phyloP scores from a whole-genome alignment of 2,888 invertebrate species.

The Pemphredon lugubris region DNA sequence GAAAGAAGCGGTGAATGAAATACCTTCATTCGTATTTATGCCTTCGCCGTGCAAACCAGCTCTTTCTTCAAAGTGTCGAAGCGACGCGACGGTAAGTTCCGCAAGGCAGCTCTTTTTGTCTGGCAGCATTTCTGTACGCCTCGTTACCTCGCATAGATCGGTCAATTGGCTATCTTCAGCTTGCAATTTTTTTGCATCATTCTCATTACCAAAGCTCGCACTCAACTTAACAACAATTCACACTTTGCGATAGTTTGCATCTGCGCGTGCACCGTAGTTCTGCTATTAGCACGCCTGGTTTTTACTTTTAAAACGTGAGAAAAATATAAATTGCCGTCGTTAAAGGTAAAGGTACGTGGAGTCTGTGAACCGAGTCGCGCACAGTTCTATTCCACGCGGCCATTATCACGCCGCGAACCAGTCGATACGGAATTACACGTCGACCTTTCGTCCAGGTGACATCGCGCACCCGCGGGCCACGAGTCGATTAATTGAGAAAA shows the following conservation, averaged over 20 bases:
- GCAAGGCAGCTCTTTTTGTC: slow-evolving; percentile 25
- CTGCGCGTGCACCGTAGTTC: no score
- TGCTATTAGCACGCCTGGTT: no score
- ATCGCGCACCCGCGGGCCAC: slow-evolving; percentile 20
- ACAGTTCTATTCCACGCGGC: no score
- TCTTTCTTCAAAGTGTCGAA: slow-evolving; percentile 17
- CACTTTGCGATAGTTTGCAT: no score
- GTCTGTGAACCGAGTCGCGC: no score
- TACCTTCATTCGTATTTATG: neutral
- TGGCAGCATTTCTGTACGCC: slow-evolving; percentile 29
- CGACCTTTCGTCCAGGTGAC: slow-evolving; percentile 53
- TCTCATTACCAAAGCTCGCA: neutral
- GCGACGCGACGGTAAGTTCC: neutral
- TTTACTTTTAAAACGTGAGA: no score
- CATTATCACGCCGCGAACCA: no score
- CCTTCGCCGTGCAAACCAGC: neutral
- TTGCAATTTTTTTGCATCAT: slow-evolving; percentile 19
- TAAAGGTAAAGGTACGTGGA: no score
- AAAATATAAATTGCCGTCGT: no score
- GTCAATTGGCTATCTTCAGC: slow-evolving; percentile 24
- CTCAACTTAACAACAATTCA: no score
- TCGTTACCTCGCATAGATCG: slow-evolving; percentile 41
- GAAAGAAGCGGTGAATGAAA: slow-evolving; percentile 6
- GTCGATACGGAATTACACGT: slow-evolving; percentile 23
- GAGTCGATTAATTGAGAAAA: slow-evolving; percentile 66